Evolutionary conservation across 2,797 vertebrate species (phyloP), one percentile per base, ranked within the genome.

Genomic region (Acipenser ruthenus): DNA sequence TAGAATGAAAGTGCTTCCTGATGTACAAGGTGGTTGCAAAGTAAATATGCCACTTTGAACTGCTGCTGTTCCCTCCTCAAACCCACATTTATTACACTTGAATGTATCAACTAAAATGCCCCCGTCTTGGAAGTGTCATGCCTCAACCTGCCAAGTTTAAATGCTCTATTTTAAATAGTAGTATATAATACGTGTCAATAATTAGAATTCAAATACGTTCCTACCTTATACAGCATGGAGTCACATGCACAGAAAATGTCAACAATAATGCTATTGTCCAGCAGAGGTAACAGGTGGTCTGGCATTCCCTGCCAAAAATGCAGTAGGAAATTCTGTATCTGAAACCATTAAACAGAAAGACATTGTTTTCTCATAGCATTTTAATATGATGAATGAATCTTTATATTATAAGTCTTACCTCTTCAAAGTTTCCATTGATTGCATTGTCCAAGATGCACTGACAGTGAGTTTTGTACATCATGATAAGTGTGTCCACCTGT

Each of bases 251-350:
- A 99, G 86, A 99, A 96, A 80, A 99, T 94, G 76, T 99, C 96
- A 70, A 97, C 82, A 2, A 97, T 95, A 37, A 97, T 74, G 0
- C 92, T 87, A 76, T 94, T 95, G 75, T 98, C 95, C 72, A 99
- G 90, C 74, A 99, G 83, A 0, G 95, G 93, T 69, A 97, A 91
- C 69, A 99, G 92, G 82, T 99, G 96, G 68, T 97, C 94, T 10
- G 96, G 96, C 96, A 99, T 99, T 71, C 96, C 96, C 91, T 98
- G 96, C 96, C 96, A 99, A 85, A 99, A 99, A 78, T 99, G 96
- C 60, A 98, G 73, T 79, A 98, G 84, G 72, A 99, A 99, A 81
- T 98, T 97, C 82, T 98, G 95, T 73, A 99, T 98, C 96, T 99
- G 82, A 77, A 59, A 70, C 80, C 37, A 74, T 9, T 8, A 74